Percentiles rank a stretch among this genome's conserved stretches.
Conservation (phyloP, 53 echinoderm and acorn worm species). For the Crossaster papposus region DNA sequence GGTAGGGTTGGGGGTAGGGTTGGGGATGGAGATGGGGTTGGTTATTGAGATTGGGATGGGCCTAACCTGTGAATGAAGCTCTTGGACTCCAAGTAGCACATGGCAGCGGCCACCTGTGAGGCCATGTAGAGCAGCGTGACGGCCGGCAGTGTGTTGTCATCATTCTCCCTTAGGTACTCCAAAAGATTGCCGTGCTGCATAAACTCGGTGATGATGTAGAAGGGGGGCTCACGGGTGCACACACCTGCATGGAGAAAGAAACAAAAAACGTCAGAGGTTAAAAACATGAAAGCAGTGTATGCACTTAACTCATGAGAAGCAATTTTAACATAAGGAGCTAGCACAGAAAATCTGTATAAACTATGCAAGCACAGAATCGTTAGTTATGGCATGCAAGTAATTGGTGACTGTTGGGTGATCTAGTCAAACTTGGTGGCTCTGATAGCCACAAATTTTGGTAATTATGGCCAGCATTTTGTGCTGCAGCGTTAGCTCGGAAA, state of each 20-base stretch:
- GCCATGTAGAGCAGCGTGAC: slow-evolving; percentile 97
- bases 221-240: slow-evolving; percentile 98
- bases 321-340: too few relatives aligned
- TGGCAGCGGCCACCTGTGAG: slow-evolving; percentile 94
- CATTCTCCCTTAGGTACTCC: slow-evolving; percentile 95
- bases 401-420: too few relatives aligned
- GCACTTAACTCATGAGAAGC: too few relatives aligned
- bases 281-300: neutral
- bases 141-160: slow-evolving; percentile 88
- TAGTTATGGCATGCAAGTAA: too few relatives aligned
- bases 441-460: too few relatives aligned
- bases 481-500: too few relatives aligned
- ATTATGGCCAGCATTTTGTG: too few relatives aligned
- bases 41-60: neutral
- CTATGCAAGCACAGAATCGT: too few relatives aligned
- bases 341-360: too few relatives aligned
- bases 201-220: slow-evolving; percentile 98
- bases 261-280: neutral
- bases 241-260: slow-evolving; percentile 68
- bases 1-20: too few relatives aligned
- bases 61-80: slow-evolving; percentile 72
- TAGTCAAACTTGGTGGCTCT: too few relatives aligned
- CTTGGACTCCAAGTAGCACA: slow-evolving; percentile 91
- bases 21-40: too few relatives aligned
- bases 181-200: slow-evolving; percentile 97